Percentiles rank a stretch among this genome's conserved stretches.
Conservation (phyloP, 2,888 invertebrate genomes). For the Bembecia ichneumoniformis region DNA sequence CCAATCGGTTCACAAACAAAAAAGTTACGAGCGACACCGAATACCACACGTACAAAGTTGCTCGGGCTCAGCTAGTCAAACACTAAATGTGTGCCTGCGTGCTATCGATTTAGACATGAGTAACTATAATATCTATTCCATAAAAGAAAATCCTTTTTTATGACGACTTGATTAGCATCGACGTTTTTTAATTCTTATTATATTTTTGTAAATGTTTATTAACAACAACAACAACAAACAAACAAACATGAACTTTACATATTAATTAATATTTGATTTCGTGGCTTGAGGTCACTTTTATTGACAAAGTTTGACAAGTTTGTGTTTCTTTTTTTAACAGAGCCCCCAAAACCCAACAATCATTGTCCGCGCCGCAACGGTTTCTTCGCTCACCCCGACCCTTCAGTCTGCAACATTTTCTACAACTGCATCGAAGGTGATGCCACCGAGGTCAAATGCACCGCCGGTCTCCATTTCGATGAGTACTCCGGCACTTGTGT, state of each 20-base stretch:
- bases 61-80: no score
- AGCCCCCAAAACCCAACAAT: conserved; percentile 79
- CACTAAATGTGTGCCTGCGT: no score
- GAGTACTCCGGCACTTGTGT: conserved; percentile 91
- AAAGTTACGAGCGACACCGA: no score
- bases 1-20: no score
- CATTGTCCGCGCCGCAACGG: conserved; percentile 89
- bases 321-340: conserved; percentile 55
- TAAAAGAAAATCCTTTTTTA: background rate
- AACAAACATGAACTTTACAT: no score
- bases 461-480: conserved; percentile 91
- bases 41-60: no score
- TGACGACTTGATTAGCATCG: no score
- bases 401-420: conserved; percentile 85
- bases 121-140: background rate
- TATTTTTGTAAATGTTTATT: no score
- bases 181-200: no score
- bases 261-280: no score
- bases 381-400: conserved; percentile 91
- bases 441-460: conserved; percentile 83
- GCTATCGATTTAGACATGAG: background rate
- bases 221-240: no score
- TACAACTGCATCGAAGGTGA: conserved; percentile 92
- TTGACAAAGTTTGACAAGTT: background rate
- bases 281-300: no score